Percentiles rank a stretch among this genome's conserved stretches.
These are phyloP conservation scores for Acleris holmiana DNA, from an alignment of 2,888 invertebrate genomes.

Conservation along the genomic window DNA sequence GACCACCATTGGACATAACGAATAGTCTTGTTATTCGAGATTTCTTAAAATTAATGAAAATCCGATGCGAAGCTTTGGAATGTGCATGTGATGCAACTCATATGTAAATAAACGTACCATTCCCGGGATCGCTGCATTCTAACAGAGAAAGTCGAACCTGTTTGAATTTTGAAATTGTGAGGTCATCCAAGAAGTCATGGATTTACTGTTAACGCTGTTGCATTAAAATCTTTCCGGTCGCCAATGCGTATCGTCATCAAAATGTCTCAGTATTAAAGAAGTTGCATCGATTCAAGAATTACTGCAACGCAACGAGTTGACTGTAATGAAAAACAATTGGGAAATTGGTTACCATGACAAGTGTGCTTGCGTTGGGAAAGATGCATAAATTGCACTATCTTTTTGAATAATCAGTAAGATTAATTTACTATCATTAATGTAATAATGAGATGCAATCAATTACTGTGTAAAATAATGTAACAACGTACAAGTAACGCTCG, in stretches of 20 bases:
- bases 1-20: neutral
- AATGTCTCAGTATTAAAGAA: neutral
- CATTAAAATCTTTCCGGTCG: constrained; percentile 1
- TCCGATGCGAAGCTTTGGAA: neutral
- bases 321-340: no score
- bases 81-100: constrained; percentile 42
- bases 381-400: constrained; percentile 3
- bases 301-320: neutral
- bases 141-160: constrained; percentile 65
- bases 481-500: no score
- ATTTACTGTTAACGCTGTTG: constrained; percentile 18
- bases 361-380: constrained; percentile 16
- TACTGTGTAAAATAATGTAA: constrained; percentile 5
- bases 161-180: constrained; percentile 61
- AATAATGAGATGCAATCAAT: constrained; percentile 18
- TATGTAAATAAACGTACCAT: constrained; percentile 63
- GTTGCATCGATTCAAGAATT: constrained; percentile 1
- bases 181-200: constrained; percentile 35
- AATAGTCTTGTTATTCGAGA: neutral
- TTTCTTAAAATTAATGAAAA: neutral
- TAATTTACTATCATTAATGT: constrained; percentile 17
- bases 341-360: no score
- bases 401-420: constrained; percentile 29
- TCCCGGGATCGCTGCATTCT: constrained; percentile 64
- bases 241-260: neutral